Conservation (phyloP, 2,888 invertebrate genomes). For the Tineola bisselliella region DNA sequence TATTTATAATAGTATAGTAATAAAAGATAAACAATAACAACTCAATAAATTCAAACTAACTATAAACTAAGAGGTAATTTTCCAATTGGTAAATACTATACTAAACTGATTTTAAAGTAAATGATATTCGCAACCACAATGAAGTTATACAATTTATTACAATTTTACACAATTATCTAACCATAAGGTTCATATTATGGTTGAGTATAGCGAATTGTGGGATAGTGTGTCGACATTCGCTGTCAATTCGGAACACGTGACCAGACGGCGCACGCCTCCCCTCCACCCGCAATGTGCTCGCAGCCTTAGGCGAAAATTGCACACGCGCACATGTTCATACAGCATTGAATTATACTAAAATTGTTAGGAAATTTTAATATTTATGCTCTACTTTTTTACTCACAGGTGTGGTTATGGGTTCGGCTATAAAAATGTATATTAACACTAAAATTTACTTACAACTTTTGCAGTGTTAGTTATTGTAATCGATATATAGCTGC, state of each 20-base stretch:
- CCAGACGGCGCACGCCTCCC: not conserved
- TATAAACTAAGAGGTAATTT: not conserved
- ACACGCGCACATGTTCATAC: slow-evolving; percentile 3
- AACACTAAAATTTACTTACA: no score
- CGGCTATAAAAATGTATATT: not conserved
- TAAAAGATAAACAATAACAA: not conserved
- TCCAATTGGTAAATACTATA: not conserved
- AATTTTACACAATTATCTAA: not conserved
- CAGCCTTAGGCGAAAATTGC: slow-evolving; percentile 1
- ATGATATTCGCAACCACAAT: not conserved
- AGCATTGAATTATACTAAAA: not conserved
- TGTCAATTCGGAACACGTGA: not conserved
- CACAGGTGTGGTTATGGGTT: not conserved
- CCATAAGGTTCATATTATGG: not conserved
- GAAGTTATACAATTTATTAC: not conserved
- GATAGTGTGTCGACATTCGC: not conserved
- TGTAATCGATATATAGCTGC: no score
- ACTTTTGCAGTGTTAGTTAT: no score
- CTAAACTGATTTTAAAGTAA: not conserved
- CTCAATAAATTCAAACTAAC: not conserved
- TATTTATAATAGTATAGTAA: no score
- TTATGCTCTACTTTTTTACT: not conserved
- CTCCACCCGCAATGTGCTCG: not conserved
- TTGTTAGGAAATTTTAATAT: not conserved
- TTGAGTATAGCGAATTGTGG: not conserved